Base-by-base conservation (phyloP, 2,797 vertebrate genomes). In the Euthynnus affinis region DNA sequence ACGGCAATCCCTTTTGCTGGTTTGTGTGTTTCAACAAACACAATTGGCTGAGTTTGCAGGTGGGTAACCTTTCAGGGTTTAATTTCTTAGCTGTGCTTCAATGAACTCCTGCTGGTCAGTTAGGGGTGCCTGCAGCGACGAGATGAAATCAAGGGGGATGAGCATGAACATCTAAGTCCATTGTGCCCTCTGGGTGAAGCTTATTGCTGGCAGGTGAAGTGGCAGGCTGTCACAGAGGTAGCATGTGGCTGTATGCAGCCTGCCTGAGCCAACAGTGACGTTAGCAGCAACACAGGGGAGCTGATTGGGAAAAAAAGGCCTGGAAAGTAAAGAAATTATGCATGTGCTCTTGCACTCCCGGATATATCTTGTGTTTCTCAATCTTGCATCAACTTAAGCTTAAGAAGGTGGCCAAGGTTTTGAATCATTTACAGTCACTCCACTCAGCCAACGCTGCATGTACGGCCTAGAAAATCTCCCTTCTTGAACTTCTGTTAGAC, bases 381-480 rank as follows among this genome's bases (percentile, higher is more conserved):
- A 22, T 65, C 65, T 86, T 86, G 69, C 75, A n/a, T 80, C 65
- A 76, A 49, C 65, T 61, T 48, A 66, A 66, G 57, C 59, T 69
- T 18, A 67, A 53, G 58, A 65, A 58, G 51, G 23, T 74, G 51
- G 65, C 18, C 42, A 32, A 64, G n/a, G 71, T 69, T 81, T 65
- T 86, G 37, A 80, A 84, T 88, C 71, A 82, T 88, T 83, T 78
- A 80, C 32, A 67, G 25, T 81, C 25, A 22, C 44, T 81, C n/a
- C 14, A 23, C 56, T 71, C 44, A 49, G 71, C 49, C 55, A 67
- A 18, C 4, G 12, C 46, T 59, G 48, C 49, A n/a, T 46, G 63
- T 72, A 25, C 57, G 22, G 32, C 49, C 25, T 12, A 53, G 42
- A 63, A 57, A 20, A 59, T 29, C 46, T 63, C 18, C 13, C 32